Conservation (phyloP, 2,888 invertebrate genomes). For the Agrotis clavis region DNA sequence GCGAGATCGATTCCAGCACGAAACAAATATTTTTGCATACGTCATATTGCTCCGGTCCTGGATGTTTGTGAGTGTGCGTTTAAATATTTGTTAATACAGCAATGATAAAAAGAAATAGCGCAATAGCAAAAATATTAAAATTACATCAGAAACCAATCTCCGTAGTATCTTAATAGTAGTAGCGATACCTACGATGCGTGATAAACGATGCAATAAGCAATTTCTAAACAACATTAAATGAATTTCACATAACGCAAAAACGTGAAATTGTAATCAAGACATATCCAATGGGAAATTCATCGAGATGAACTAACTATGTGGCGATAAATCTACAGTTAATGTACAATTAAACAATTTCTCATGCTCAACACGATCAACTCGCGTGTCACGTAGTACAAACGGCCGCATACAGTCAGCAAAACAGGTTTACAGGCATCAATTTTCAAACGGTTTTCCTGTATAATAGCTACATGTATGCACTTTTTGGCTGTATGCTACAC, state of each 20-base stretch:
- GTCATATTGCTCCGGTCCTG: too few species aligned
- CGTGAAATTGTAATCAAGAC: conserved; percentile 66
- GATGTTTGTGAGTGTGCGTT: too few species aligned
- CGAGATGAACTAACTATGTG: conserved; percentile 65
- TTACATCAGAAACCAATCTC: conserved; percentile 44
- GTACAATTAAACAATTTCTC: conserved; percentile 77
- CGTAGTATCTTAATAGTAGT: conserved; percentile 31
- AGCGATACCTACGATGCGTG: conserved; percentile 50
- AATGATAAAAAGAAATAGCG: too few species aligned
- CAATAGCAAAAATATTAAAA: too few species aligned
- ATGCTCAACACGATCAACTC: conserved; percentile 71
- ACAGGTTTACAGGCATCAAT: too few species aligned
- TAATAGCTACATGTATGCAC: too few species aligned
- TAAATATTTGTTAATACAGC: too few species aligned
- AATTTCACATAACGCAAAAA: conserved; percentile 65
- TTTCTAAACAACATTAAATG: conserved; percentile 55
- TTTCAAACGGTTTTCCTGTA: too few species aligned
- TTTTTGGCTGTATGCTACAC: too few species aligned
- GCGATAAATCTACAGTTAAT: conserved; percentile 71
- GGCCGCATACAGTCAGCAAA: background rate
- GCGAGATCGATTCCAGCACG: too few species aligned
- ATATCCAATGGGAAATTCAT: conserved; percentile 66
- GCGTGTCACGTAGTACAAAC: conserved; percentile 66
- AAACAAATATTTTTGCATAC: too few species aligned
- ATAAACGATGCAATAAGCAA: conserved; percentile 53